These are phyloP conservation scores for Liparis tanakae DNA, from an alignment of 2,797 vertebrate genomes.

Conservation along the genomic window DNA sequence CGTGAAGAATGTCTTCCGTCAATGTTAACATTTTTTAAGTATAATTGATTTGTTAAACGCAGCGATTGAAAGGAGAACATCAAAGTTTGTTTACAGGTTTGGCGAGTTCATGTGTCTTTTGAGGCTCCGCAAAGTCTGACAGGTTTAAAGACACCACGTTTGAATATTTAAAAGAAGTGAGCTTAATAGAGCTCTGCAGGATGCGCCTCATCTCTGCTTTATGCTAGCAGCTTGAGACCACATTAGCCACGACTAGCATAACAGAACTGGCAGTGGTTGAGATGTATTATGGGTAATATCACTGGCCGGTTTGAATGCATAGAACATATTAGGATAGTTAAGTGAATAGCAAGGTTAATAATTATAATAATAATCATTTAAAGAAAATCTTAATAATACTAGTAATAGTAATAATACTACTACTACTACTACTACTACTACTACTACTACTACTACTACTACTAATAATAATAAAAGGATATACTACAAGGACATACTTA, in stretches of 20 bases:
- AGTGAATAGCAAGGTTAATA: not conserved
- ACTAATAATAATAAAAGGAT: not conserved
- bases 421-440: not conserved
- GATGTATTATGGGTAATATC: not conserved
- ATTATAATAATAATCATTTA: too few species aligned
- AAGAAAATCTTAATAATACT: not conserved
- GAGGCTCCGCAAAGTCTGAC: not conserved
- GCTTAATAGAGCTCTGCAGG: not conserved
- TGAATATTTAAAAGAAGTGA: not conserved
- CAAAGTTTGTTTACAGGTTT: not conserved
- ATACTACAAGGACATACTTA: not conserved
- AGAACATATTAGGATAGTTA: not conserved
- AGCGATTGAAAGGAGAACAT: not conserved
- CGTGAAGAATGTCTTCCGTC: not conserved
- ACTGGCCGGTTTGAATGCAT: not conserved
- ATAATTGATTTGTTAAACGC: constrained; percentile 10
- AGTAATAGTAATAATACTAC: not conserved
- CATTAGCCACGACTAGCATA: not conserved
- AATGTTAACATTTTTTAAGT: not conserved
- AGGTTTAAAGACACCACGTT: not conserved
- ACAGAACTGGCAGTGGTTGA: not conserved
- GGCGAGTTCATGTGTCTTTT: not conserved
- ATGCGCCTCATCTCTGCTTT: not conserved
- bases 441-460: not conserved
- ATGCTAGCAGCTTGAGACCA: not conserved